Evolutionary conservation across 2,797 vertebrate species (phyloP).

Genomic region (Esox masquinongy): DNA sequence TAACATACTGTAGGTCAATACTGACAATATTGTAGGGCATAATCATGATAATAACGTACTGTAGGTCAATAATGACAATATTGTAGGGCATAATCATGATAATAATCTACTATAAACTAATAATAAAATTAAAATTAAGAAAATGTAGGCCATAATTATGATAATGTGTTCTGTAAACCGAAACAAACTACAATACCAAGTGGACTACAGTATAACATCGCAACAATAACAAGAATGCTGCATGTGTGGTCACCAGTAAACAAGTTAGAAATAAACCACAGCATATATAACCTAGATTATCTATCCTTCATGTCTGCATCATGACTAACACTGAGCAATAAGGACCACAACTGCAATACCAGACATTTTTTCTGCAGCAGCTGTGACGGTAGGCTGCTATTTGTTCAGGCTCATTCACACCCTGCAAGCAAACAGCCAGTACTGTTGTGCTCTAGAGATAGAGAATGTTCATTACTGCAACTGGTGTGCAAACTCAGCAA

Average conservation of each 20-base stretch:
- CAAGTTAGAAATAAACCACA: too few relatives aligned
- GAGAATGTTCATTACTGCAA: conserved; percentile 7
- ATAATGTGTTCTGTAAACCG: too few relatives aligned
- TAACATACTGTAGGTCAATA: too few relatives aligned
- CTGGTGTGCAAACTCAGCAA: background rate
- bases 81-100: too few relatives aligned
- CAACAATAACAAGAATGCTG: background rate
- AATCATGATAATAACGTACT: too few relatives aligned
- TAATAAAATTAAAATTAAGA: too few relatives aligned
- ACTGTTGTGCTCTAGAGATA: conserved; percentile 27
- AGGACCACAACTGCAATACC: background rate
- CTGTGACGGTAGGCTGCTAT: conserved; percentile 28
- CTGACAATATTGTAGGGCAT: too few relatives aligned
- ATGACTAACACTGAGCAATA: background rate
- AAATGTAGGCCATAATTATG: too few relatives aligned
- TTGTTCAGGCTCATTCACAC: conserved; percentile 51
- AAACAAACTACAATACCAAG: too few relatives aligned
- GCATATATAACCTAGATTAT: background rate
- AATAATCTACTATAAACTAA: too few relatives aligned
- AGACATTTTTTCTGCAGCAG: background rate
- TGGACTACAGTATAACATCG: background rate
- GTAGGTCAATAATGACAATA: too few relatives aligned
- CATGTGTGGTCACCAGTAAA: background rate
- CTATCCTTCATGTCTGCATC: background rate
- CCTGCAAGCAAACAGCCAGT: conserved; percentile 54